Conservation (phyloP, 1,140 invertebrate genomes). For the Sitodiplosis mosellana region DNA sequence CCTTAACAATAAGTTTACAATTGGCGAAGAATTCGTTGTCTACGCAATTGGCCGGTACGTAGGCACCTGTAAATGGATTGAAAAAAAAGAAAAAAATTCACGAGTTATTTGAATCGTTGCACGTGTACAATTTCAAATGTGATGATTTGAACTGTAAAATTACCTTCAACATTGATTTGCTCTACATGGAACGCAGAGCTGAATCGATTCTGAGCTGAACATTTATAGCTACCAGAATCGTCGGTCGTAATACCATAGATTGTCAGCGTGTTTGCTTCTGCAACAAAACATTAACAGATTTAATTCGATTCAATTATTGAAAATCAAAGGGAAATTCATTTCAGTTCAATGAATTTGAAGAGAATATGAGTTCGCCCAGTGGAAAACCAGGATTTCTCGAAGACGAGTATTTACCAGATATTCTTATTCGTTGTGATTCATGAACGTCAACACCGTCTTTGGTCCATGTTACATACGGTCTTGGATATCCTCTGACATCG, state of each 20-base stretch:
- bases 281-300: no score
- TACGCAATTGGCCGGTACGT: slow-evolving; percentile 57
- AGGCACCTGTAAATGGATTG: slow-evolving; percentile 34
- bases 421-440: slow-evolving; percentile 30
- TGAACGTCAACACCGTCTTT: slow-evolving; percentile 43
- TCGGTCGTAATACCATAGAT: slow-evolving; percentile 38
- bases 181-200: slow-evolving; percentile 38
- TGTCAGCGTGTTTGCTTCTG: slow-evolving; percentile 39
- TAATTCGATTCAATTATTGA: no score
- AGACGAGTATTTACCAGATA: slow-evolving; percentile 42
- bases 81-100: slow-evolving; percentile 10
- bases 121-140: not conserved
- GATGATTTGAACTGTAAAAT: slow-evolving; percentile 6
- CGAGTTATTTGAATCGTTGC: not conserved
- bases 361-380: no score
- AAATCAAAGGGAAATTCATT: no score
- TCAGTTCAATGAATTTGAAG: not conserved
- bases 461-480: slow-evolving; percentile 55
- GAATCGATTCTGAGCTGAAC: slow-evolving; percentile 54
- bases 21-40: slow-evolving; percentile 81
- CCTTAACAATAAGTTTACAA: slow-evolving; percentile 67
- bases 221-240: slow-evolving; percentile 62
- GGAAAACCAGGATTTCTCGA: no score
- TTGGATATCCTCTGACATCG: slow-evolving; percentile 54
- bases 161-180: slow-evolving; percentile 50